Conservation (phyloP, 2,888 invertebrate species). For the Dasypolia templi region DNA sequence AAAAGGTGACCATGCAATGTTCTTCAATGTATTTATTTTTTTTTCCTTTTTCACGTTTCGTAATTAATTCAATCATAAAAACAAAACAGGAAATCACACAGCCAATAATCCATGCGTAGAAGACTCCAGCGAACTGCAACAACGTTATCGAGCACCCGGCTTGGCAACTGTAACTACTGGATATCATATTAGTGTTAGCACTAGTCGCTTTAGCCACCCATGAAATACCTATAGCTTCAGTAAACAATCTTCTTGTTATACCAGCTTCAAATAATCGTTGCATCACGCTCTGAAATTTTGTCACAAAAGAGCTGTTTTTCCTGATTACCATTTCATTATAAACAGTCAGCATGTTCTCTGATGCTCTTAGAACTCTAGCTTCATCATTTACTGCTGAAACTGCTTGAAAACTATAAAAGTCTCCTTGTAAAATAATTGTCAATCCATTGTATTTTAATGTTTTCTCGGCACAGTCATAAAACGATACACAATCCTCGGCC, state of each 20-base stretch:
- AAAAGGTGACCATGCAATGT: no score
- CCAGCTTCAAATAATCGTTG: constrained; percentile 81
- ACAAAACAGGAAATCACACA: constrained; percentile 72
- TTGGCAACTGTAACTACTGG: constrained; percentile 80
- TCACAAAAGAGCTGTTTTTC: constrained; percentile 71
- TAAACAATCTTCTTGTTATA: constrained; percentile 76
- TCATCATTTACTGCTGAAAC: constrained; percentile 77
- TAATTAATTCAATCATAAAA: constrained; percentile 74
- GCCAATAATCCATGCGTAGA: constrained; percentile 75
- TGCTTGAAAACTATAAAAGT: constrained; percentile 75
- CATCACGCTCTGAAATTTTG: constrained; percentile 69
- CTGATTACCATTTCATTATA: constrained; percentile 82
- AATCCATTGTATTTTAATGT: constrained; percentile 73
- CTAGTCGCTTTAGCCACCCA: constrained; percentile 73
- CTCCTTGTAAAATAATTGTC: constrained; percentile 74
- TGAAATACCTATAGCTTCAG: constrained; percentile 78
- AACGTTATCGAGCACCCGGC: constrained; percentile 80
- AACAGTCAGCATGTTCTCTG: constrained; percentile 76
- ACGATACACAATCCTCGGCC: constrained; percentile 73
- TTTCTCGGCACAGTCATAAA: constrained; percentile 72
- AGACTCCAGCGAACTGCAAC: constrained; percentile 73
- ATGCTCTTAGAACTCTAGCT: constrained; percentile 75
- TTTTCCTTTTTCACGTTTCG: constrained; percentile 37
- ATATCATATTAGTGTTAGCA: constrained; percentile 73
- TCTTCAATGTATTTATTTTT: no score